Base-by-base conservation (phyloP, 2,113 vertebrate genomes). In the Hippocampus guttulatus region DNA sequence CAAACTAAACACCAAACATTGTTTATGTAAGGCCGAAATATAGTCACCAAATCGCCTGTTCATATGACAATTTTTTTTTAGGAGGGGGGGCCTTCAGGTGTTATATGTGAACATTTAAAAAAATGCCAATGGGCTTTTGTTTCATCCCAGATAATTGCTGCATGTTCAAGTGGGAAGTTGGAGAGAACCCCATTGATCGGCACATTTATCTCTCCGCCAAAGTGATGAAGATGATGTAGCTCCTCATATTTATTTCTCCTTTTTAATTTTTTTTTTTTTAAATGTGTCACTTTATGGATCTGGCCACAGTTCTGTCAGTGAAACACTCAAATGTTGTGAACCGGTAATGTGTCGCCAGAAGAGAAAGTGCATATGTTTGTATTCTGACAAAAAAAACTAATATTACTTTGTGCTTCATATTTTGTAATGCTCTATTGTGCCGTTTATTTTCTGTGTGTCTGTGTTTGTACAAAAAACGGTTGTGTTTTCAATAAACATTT, bases 401-500 rank as follows among this genome's bases (percentile, higher is more conserved):
- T 41, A 45, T 8, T 14, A 43, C 5, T 64, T 60, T 58, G 27
- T 60, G 57, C 12, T 30, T 64, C 21, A 47, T 65, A 65, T 75
- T 68, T 73, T 68, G 58, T 84, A 15, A 64, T 64, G 61, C 57
- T 71, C 57, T 70, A 54, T 76, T 68, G 86, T 88, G 87, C 85
- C 87, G 86, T 88, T 83, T 76, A 2, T 66, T 70, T 62, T 65
- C 16, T 66, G 40, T 27, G 52, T 45, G 80, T 84, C 25, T 27
- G 76, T 88, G 79, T 86, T 90, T 87, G 67, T 64, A 64, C 23
- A 41, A 41, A 71, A 81, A 51, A 55, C 77, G 74, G 80, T 81
- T 85, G 79, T 87, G 79, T 86, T 90, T 87, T 83, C 77, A 90
- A 89, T 88, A 89, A 89, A 89, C 33, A 38, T 38, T 38, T 33